These are phyloP conservation scores for Paelopatides confundens DNA, from an alignment of 53 echinoderm and acorn worm genomes.

Conservation along the genomic window DNA sequence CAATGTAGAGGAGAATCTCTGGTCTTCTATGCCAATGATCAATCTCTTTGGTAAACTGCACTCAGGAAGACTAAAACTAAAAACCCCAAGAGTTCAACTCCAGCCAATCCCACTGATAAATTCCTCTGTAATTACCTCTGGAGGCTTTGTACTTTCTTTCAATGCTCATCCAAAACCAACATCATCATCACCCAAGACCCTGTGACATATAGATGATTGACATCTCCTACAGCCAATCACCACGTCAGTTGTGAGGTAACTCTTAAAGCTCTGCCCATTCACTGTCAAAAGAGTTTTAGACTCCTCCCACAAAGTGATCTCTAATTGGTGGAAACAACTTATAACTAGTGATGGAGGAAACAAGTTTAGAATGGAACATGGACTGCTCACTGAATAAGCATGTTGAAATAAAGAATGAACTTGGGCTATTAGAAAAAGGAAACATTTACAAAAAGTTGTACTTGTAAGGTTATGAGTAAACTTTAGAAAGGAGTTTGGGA, in stretches of 20 bases:
- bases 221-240: constrained; percentile 22
- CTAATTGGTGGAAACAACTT: neutral
- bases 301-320: neutral
- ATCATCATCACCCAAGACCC: neutral
- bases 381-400: too few species aligned
- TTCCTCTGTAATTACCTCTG: constrained; percentile 37
- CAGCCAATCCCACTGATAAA: neutral
- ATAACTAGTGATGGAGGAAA: too few species aligned
- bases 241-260: neutral
- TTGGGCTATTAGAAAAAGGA: too few species aligned
- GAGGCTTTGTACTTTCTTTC: constrained; percentile 29
- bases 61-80: constrained; percentile 10
- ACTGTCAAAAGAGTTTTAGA: neutral
- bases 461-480: too few species aligned
- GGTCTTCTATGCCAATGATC: neutral
- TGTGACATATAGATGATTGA: neutral
- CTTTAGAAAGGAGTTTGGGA: too few species aligned
- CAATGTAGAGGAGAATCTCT: too few species aligned
- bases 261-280: neutral
- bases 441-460: too few species aligned
- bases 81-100: constrained; percentile 22
- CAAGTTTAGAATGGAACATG: too few species aligned
- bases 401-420: too few species aligned
- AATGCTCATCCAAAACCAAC: constrained; percentile 19
- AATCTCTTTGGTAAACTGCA: neutral